Evolutionary conservation across 2,113 vertebrate species (phyloP).

Genomic region (Cacatua alba): DNA sequence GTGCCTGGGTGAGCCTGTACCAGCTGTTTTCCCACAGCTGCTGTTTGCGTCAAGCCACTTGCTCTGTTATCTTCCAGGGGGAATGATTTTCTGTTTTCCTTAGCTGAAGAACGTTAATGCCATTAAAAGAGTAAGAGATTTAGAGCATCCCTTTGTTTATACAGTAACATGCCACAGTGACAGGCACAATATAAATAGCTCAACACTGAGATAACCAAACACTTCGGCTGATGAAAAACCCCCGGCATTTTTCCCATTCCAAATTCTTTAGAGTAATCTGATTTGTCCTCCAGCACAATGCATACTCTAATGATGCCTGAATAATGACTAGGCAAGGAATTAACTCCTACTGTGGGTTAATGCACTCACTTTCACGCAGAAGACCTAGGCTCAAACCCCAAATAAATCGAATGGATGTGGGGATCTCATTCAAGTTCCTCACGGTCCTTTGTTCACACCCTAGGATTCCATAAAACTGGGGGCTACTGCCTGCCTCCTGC

Average conservation of each 20-base stretch:
- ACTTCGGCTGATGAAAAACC: neutral
- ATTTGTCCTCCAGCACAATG: conserved; percentile 60
- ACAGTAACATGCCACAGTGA: conserved; percentile 38
- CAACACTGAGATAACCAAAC: conserved; percentile 46
- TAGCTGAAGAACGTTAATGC: conserved; percentile 5
- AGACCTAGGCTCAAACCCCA: conserved; percentile 24
- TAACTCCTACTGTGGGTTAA: conserved; percentile 45
- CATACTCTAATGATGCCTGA: conserved; percentile 40
- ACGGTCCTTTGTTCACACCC: neutral
- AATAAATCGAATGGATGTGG: conserved; percentile 36
- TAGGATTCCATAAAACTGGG: accelerated
- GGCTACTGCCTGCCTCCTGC: neutral
- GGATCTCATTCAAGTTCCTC: conserved; percentile 45
- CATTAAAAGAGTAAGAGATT: conserved; percentile 54
- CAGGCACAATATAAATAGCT: conserved; percentile 45
- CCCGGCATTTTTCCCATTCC: conserved; percentile 61
- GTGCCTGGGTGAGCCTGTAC: neutral
- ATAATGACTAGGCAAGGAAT: conserved; percentile 53
- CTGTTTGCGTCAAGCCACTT: neutral
- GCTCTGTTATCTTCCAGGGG: neutral
- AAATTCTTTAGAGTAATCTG: conserved; percentile 61
- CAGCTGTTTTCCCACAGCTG: neutral
- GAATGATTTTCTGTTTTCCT: neutral
- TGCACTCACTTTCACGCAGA: conserved; percentile 21
- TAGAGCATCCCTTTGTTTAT: conserved; percentile 30